These are phyloP conservation scores for Mamestra brassicae DNA, from an alignment of 2,888 invertebrate genomes.

Conservation along the genomic window DNA sequence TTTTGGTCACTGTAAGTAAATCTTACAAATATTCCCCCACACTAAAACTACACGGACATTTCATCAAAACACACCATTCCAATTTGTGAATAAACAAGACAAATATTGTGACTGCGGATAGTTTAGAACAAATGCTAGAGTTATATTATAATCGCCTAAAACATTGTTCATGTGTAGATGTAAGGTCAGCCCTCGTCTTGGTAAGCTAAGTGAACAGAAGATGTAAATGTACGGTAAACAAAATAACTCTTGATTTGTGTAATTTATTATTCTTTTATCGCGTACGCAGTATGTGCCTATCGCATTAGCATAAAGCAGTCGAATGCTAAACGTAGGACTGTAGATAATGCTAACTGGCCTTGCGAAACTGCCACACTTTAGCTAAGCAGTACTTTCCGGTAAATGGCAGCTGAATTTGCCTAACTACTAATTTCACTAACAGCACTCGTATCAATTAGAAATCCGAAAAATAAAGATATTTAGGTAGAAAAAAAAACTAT, in stretches of 20 bases:
- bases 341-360: neutral
- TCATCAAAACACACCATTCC: conserved; percentile 40
- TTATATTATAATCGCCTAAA: conserved; percentile 49
- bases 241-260: conserved; percentile 25
- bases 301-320: neutral
- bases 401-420: neutral
- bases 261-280: conserved; percentile 16
- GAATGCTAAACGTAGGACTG: conserved; percentile 7
- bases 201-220: conserved; percentile 8
- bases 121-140: conserved; percentile 55
- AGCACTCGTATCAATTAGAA: neutral
- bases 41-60: conserved; percentile 50
- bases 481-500: too few species aligned
- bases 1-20: conserved; percentile 61
- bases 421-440: conserved; percentile 1
- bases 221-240: conserved; percentile 6
- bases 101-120: conserved; percentile 36
- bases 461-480: neutral
- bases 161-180: conserved; percentile 24
- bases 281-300: conserved; percentile 2
- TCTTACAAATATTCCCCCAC: conserved; percentile 26
- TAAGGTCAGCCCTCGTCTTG: conserved; percentile 24
- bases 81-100: conserved; percentile 38
- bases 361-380: neutral
- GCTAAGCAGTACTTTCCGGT: neutral